Base-by-base conservation (phyloP, 2,888 invertebrate species). In the Drosophila testacea region DNA sequence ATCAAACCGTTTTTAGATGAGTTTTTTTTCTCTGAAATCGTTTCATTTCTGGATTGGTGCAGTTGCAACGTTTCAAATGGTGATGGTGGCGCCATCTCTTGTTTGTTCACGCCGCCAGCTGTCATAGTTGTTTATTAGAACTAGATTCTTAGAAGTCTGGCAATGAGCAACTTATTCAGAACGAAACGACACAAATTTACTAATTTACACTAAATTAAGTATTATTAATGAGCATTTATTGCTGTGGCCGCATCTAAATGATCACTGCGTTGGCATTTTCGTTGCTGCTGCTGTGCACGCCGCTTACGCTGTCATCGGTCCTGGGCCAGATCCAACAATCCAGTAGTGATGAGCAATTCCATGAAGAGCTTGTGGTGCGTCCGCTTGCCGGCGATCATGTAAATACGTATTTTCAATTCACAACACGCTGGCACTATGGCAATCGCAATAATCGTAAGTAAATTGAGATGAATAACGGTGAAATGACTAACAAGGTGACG, bases 341-440 rank as follows among this genome's bases (percentile, higher is more conserved):
- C n/a, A 30, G 42, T 6, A 16, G 34, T 42, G 74, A 91, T 84
- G 98, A 98, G 92, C 94, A 94, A 69, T 98, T 97, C 91, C 94
- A 95, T 72, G 99, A 99, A 94, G 98, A 98, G 93, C 93, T 98
- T 55, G 95, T 96, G 81, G 94, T 99, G 36, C 98, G 97, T 92
- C 97, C 98, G 0, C 92, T 98, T 65, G 94, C 95, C 44, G 96
- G 96, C 69, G 96, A 97, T 64, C 96, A 98, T 93, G 94, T 98
- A 30, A 97, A 98, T 91, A 95, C 96, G 10, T 96, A 97, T 92
- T 98, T 98, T 92, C 98, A 98, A 92, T 99, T 98, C 92, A 95
- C 96, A 28, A 97, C 97, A 4, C 92, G 95, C 80, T 96, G 97
- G 95, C 94, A 95, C 73, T 92, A 93, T 47, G 94, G 94, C 72